These are phyloP conservation scores for Antheraea assamensis DNA, from an alignment of 2,888 invertebrate species.

Conservation along the genomic window DNA sequence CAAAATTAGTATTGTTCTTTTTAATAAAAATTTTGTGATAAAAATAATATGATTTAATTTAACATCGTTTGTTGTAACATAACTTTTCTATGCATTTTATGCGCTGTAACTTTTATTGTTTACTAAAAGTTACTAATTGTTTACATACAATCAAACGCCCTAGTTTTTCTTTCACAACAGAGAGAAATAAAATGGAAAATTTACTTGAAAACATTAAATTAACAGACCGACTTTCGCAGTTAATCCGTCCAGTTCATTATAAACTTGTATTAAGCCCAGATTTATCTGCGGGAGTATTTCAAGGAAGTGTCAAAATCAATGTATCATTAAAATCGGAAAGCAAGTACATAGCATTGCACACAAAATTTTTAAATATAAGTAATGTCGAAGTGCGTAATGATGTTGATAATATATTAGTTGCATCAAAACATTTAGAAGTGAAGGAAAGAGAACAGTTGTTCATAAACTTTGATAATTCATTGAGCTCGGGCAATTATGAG, in stretches of 20 bases:
- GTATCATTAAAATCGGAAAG: slow-evolving; percentile 62
- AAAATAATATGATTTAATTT: background rate
- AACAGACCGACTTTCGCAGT: slow-evolving; percentile 57
- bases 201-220: slow-evolving; percentile 43
- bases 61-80: background rate
- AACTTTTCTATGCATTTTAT: background rate
- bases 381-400: slow-evolving; percentile 57
- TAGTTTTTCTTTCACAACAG: background rate
- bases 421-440: slow-evolving; percentile 56
- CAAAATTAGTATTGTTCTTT: no score
- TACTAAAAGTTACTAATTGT: background rate
- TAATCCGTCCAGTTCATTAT: slow-evolving; percentile 64
- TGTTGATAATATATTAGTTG: slow-evolving; percentile 44
- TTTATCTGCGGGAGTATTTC: slow-evolving; percentile 54
- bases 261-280: slow-evolving; percentile 59
- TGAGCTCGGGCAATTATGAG: slow-evolving; percentile 69
- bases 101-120: background rate
- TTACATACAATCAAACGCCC: background rate
- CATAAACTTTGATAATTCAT: slow-evolving; percentile 51
- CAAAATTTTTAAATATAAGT: slow-evolving; percentile 80
- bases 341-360: slow-evolving; percentile 80
- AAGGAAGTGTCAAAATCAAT: slow-evolving; percentile 62
- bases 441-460: slow-evolving; percentile 62
- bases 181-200: slow-evolving; percentile 33
- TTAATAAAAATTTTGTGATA: no score